Evolutionary conservation across 2,113 vertebrate species (phyloP).

Genomic region (Prionailurus bengalensis): DNA sequence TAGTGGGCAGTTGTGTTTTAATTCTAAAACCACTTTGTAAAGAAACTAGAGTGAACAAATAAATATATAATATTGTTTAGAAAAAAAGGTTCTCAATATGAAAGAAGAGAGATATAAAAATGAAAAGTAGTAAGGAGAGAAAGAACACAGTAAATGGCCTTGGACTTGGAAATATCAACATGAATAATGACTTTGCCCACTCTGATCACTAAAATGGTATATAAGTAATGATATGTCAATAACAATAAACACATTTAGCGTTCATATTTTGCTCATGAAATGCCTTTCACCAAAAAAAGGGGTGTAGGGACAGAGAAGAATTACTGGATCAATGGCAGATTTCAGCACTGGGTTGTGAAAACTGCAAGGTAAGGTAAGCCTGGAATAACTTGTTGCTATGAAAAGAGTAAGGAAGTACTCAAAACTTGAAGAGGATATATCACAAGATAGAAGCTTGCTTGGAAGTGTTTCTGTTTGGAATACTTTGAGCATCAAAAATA

Average conservation of each 20-base stretch:
- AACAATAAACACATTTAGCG: not conserved
- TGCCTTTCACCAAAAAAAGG: not conserved
- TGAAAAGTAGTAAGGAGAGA: not conserved
- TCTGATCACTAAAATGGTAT: not conserved
- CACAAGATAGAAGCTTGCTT: not conserved
- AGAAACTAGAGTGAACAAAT: not conserved
- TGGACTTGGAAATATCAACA: not conserved
- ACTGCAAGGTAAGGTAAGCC: not conserved
- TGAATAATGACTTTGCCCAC: not conserved
- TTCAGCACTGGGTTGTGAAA: not conserved
- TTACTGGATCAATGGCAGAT: not conserved
- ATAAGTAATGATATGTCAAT: not conserved
- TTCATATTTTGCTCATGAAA: not conserved
- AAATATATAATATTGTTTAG: not conserved
- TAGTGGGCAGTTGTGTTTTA: not conserved
- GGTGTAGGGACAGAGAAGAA: not conserved
- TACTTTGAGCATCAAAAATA: not conserved
- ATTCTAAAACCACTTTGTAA: not conserved
- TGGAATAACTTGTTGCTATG: not conserved
- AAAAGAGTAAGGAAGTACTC: not conserved
- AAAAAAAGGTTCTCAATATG: not conserved
- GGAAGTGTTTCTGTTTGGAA: not conserved
- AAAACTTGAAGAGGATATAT: not conserved
- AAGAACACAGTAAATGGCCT: not conserved
- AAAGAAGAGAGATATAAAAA: not conserved